Conservation (phyloP, 2,888 invertebrate species). For the Yponomeuta malinellus region DNA sequence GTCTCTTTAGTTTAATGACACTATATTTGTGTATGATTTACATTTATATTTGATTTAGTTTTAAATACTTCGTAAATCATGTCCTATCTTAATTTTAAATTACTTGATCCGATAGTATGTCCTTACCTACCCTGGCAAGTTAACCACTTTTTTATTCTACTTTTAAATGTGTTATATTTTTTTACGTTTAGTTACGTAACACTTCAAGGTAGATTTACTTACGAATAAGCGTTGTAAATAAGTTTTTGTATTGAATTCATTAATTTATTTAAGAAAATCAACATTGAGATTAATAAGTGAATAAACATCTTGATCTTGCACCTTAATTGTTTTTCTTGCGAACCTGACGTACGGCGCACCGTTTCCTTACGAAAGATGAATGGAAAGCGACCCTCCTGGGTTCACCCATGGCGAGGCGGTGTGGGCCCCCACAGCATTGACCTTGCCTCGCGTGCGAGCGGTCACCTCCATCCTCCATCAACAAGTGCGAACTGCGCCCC, state of each 20-base stretch:
- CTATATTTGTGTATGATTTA: no score
- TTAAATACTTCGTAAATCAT: no score
- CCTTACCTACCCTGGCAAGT: neutral
- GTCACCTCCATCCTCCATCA: neutral
- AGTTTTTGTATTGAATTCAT: conserved; percentile 59
- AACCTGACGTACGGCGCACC: neutral
- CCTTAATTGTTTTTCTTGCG: neutral
- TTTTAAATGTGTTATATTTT: neutral
- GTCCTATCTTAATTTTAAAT: neutral
- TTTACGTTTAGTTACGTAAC: conserved; percentile 35
- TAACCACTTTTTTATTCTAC: neutral
- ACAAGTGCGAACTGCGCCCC: conserved; percentile 19
- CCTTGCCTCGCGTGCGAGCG: conserved; percentile 11
- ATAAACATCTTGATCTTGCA: conserved; percentile 54
- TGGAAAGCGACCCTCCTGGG: neutral
- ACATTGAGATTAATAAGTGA: conserved; percentile 47
- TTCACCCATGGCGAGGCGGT: neutral
- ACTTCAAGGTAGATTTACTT: conserved; percentile 22
- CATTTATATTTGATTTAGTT: no score
- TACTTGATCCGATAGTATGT: neutral
- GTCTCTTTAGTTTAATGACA: no score
- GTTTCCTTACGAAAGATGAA: neutral
- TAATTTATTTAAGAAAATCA: conserved; percentile 49
- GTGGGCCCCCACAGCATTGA: conserved; percentile 13
- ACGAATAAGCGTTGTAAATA: conserved; percentile 35